Conservation (phyloP, 2,888 invertebrate species). For the Aphrophora alni region DNA sequence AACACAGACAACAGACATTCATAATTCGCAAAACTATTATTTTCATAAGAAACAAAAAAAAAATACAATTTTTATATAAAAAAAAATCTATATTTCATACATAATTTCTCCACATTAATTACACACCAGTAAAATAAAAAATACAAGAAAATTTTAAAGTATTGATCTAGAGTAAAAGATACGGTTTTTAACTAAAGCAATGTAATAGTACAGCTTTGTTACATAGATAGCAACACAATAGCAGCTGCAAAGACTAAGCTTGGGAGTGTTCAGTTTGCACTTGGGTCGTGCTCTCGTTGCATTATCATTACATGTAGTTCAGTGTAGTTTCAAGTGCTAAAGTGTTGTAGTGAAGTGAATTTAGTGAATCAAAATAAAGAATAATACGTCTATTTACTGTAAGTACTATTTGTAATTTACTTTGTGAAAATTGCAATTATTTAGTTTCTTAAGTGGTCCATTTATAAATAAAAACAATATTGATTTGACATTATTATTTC, state of each 20-base stretch:
- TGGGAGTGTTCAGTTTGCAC: background rate
- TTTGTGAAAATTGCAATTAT: too few species aligned
- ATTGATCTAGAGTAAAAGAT: background rate
- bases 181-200: background rate
- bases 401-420: background rate
- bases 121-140: background rate
- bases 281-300: background rate
- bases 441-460: too few species aligned
- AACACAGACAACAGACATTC: too few species aligned
- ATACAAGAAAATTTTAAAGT: background rate
- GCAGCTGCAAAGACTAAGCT: background rate
- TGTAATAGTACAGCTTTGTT: background rate
- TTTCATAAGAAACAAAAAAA: too few species aligned
- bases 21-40: too few species aligned
- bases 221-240: background rate
- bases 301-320: background rate
- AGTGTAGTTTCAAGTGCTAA: background rate
- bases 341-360: background rate
- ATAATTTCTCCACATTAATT: too few species aligned
- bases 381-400: background rate
- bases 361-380: background rate
- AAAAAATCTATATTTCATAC: too few species aligned
- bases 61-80: too few species aligned
- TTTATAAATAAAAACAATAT: background rate
- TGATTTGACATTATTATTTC: background rate